Base-by-base conservation (phyloP, 2,888 invertebrate genomes). In the Orthosia incerta region DNA sequence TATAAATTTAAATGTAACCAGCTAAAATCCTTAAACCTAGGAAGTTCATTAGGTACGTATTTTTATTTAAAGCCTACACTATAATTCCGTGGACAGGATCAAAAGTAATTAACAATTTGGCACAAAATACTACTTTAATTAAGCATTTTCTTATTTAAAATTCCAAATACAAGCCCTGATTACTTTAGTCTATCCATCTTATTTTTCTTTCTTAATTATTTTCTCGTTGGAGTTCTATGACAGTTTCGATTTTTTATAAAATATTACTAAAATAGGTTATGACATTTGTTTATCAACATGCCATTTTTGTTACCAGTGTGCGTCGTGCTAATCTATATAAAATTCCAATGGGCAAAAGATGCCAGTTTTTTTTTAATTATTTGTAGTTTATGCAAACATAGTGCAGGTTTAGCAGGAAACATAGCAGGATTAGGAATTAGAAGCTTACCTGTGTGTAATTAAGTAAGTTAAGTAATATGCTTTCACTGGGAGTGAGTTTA, bases 401-500 rank as follows among this genome's bases (percentile, higher is more conserved):
- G 9, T 20, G 18, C 16, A 2, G 9, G 59, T 53, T 53, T 26
- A 50, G 7, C 55, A 51, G 45, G 31, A 74, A 74, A 50, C 12
- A 45, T 31, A 39, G 45, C 12, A 26, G 20, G 2, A 46, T 16
- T 50, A 46, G 15, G 23, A 50, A 26, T 50, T 45, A 31, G 16
- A 56, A 45, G 20, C 50, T 55, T 15, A 73, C 11, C 45, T 1
- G 16, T 65, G 7, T 50, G n/a, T 46, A 67, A 67, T 74, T 56
- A 64, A 59, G 60, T 65, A 26, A 15, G 23, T 61, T 70, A 68
- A 80, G 74, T 59, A 65, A 68, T 66, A 57, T 59, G 53, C 65
- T 83, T 84, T 80, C 66, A 63, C 84, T 56, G 31, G 23, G 16
- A 62, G 12, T 53, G 20, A 11, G 48, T 69, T 69, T 48, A 23